Evolutionary conservation across 2,888 invertebrate genomes (phyloP), one percentile per base, ranked within the genome.

Genomic region (Caenorhabditis uteleia): DNA sequence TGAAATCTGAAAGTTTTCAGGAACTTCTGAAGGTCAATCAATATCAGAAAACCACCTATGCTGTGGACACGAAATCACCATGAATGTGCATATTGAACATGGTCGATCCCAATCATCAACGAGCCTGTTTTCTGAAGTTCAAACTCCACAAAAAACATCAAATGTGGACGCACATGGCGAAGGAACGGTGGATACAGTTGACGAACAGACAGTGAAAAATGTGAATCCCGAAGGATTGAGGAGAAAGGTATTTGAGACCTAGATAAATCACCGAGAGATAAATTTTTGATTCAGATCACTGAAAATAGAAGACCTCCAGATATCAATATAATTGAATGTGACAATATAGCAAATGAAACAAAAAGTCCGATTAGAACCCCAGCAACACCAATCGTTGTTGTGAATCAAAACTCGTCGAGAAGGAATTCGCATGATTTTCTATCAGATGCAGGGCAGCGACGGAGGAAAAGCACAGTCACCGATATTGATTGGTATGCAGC

Each of bases 401-500:
- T 72, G 27, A 61, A 72, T 39, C 68, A 72, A 40, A 58, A 48
- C 5, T 50, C 57, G 7, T 58, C 64, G 4, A 38, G 58, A 42
- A 47, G 69, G 31, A 47, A 60, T 36, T 62, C 61, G 12, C 67
- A 64, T 16, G 56, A 68, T 40, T 20, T 68, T 12, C 57, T 66
- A n/a, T 56, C 44, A 26, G 53, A 55, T 20, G 44, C 60, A 21
- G 44, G 45, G n/a, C 59, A 47, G 38, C 43, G 57, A 6, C 49
- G 60, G 23, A 45, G 68, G 33, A 71, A 68, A 59, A 67, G 64
- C 51, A 72, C 72, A 26, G 67, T 72, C 25, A 72, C 68, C 23
- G 72, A 72, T 51, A 72, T 72, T 33, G 72, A 72, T 55, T 72
- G 72, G 72, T 68, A 69, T 36, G 72, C 72, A 4, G 72, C 72